phyloP scores from a whole-genome alignment of 2,797 vertebrate species.

The Brachyalestes nurse region DNA sequence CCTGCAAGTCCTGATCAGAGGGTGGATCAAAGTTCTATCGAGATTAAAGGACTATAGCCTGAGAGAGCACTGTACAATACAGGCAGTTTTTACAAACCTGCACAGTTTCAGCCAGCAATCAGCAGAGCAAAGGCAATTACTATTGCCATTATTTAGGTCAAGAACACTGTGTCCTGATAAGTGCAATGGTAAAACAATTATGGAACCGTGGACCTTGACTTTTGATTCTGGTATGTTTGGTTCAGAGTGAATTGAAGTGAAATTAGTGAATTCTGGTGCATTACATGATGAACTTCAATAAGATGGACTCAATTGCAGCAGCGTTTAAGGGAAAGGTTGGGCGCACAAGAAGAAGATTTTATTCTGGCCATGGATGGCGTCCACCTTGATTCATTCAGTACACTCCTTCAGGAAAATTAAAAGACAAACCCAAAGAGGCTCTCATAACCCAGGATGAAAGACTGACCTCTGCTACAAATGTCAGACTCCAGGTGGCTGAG shows the following conservation, averaged over 20 bases:
- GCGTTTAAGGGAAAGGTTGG: slow-evolving; percentile 18
- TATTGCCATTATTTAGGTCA: slow-evolving; percentile 45
- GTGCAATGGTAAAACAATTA: slow-evolving; percentile 44
- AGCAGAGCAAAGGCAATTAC: slow-evolving; percentile 49
- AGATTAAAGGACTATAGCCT: slow-evolving; percentile 74
- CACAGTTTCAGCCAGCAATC: slow-evolving; percentile 57
- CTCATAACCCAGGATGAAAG: slow-evolving; percentile 34
- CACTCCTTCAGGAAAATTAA: slow-evolving; percentile 25
- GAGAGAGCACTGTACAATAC: slow-evolving; percentile 46
- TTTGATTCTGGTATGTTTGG: slow-evolving; percentile 30
- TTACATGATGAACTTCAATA: neutral
- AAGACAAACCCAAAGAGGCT: slow-evolving; percentile 17
- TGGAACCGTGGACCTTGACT: slow-evolving; percentile 18
- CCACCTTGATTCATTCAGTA: slow-evolving; percentile 30
- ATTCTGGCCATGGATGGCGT: slow-evolving; percentile 7
- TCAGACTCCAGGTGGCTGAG: slow-evolving; percentile 49
- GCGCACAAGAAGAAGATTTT: slow-evolving; percentile 9
- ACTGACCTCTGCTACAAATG: slow-evolving; percentile 54
- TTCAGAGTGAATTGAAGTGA: neutral
- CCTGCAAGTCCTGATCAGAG: slow-evolving; percentile 62
- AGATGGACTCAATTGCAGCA: neutral
- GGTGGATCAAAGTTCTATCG: slow-evolving; percentile 78
- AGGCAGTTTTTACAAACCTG: slow-evolving; percentile 43
- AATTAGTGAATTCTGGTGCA: neutral
- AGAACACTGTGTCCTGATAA: slow-evolving; percentile 32